phyloP scores from a whole-genome alignment of 2,888 invertebrate species.

The Lypha dubia region DNA sequence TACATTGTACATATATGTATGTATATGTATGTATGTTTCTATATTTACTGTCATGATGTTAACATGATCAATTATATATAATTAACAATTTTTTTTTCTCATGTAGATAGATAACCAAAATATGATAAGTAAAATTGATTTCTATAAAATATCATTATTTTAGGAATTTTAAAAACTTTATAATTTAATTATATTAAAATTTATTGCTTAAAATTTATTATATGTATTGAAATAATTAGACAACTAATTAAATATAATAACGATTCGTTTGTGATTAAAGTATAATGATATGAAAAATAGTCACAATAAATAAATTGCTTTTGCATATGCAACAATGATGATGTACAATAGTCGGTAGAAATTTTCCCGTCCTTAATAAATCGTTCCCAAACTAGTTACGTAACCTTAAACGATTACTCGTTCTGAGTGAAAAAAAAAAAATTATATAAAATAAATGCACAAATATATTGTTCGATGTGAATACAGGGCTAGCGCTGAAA shows the following conservation, averaged over 20 bases:
- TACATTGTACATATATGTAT: too few relatives aligned
- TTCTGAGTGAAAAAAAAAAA: too few relatives aligned
- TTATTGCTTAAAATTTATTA: neutral
- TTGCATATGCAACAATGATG: neutral
- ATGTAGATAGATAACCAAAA: constrained; percentile 30
- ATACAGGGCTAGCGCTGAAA: too few relatives aligned
- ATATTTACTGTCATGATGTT: constrained; percentile 8
- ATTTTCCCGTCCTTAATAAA: too few relatives aligned
- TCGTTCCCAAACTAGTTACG: too few relatives aligned
- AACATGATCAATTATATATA: constrained; percentile 57
- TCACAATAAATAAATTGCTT: too few relatives aligned
- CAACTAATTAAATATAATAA: constrained; percentile 14
- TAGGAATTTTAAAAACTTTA: constrained; percentile 2
- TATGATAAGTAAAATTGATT: neutral
- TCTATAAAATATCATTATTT: neutral
- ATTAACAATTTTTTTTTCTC: constrained; percentile 34
- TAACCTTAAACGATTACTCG: too few relatives aligned
- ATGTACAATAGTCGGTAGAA: too few relatives aligned
- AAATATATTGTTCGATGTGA: too few relatives aligned
- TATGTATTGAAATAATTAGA: too few relatives aligned
- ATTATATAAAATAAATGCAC: too few relatives aligned
- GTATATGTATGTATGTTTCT: neutral
- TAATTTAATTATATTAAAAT: neutral
- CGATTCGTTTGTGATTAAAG: neutral
- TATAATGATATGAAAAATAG: neutral